Evolutionary conservation across 37 sponge, comb jelly and placozoan species (phyloP).

Genomic region (Geodia barretti): DNA sequence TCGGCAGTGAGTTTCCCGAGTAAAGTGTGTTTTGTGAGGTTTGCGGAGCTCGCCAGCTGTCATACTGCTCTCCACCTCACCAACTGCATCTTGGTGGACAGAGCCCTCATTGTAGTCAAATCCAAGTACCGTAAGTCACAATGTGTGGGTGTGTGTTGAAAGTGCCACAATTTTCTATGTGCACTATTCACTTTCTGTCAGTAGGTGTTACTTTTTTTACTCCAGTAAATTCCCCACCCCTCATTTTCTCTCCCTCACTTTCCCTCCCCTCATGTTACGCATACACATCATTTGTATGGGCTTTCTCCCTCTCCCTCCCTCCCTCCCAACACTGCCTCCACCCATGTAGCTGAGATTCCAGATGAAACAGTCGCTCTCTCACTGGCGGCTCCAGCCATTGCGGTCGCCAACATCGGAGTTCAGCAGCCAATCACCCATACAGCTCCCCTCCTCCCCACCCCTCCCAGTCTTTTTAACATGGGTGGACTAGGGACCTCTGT

Average conservation of each 20-base stretch:
- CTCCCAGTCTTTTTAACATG: conserved; percentile 26
- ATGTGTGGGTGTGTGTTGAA: background rate
- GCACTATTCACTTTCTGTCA: background rate
- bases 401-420: conserved; percentile 29
- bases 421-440: conserved; percentile 24
- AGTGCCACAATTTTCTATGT: no score
- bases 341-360: conserved; percentile 61
- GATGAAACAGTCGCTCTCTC: conserved; percentile 62
- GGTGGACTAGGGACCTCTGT: background rate
- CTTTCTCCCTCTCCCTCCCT: no score
- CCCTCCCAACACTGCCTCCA: no score
- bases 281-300: no score
- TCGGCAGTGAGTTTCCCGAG: conserved; percentile 40
- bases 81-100: conserved; percentile 92
- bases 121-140: conserved; percentile 47
- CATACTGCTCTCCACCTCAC: conserved; percentile 84
- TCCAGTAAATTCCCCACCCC: no score
- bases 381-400: conserved; percentile 74
- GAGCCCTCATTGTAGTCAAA: conserved; percentile 76
- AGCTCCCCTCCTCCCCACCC: conserved; percentile 78
- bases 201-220: no score
- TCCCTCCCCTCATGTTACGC: no score
- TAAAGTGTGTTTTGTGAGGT: conserved; percentile 86
- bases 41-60: conserved; percentile 37
- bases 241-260: no score